phyloP scores from a whole-genome alignment of 2,888 invertebrate species.

The Drosophila lutescens region DNA sequence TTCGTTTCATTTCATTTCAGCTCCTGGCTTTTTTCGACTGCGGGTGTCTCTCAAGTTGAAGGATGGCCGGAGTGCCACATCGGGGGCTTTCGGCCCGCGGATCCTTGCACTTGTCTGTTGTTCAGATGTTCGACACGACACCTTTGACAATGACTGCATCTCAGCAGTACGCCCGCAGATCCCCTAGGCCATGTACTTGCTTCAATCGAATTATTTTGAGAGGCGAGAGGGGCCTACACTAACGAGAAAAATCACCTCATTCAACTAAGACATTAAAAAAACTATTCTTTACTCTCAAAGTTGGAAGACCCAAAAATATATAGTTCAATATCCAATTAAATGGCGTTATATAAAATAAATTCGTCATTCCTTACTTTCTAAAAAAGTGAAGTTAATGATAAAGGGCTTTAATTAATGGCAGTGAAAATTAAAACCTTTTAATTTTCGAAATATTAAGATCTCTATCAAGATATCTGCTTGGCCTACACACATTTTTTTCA shows the following conservation, averaged over 20 bases:
- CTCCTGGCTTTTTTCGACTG: constrained; percentile 7
- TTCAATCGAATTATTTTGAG: not conserved
- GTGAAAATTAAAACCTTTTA: too few relatives aligned
- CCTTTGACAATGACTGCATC: constrained; percentile 1
- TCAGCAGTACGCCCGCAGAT: not conserved
- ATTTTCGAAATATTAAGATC: too few relatives aligned
- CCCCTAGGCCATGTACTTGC: not conserved
- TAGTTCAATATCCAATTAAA: too few relatives aligned
- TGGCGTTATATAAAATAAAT: too few relatives aligned
- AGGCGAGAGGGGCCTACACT: not conserved
- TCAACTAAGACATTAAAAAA: not conserved
- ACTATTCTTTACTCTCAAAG: too few relatives aligned
- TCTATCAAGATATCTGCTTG: too few relatives aligned
- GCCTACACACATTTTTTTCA: too few relatives aligned
- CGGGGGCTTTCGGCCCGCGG: not conserved
- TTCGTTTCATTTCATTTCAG: constrained; percentile 15
- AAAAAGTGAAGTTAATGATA: too few relatives aligned
- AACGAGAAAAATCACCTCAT: not conserved
- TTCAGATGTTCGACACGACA: constrained; percentile 21
- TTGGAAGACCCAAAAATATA: too few relatives aligned
- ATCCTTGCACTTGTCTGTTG: constrained; percentile 16
- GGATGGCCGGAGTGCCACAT: not conserved
- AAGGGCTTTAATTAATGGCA: too few relatives aligned
- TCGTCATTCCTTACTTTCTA: too few relatives aligned
- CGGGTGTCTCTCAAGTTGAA: not conserved